Base-by-base conservation (phyloP, 2,888 invertebrate species). In the Cosmia pyralina region DNA sequence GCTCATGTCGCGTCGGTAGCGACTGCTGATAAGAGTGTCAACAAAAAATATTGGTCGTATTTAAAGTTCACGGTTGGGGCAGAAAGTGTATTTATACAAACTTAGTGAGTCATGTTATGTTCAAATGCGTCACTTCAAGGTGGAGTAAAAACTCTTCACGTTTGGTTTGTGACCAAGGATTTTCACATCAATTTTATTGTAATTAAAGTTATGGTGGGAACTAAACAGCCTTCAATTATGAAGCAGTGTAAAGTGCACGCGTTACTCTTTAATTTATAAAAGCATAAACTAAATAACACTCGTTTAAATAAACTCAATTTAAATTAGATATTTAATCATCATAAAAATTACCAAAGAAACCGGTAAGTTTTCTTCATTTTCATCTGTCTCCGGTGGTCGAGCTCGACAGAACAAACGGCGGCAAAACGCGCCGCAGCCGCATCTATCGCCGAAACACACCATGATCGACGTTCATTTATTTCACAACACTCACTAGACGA, bases 361-460 rank as follows among this genome's bases (percentile, higher is more conserved):
- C 66, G 92, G 93, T 73, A 89, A 85, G 65, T 83, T 79, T 64
- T 87, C 88, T 77, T 85, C 84, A 77, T 81, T 85, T 59, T 91
- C 84, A 38, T 76, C 69, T 53, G 68, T 73, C 62, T 78, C 92
- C 6, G 90, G 84, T 15, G 88, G 84, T 41, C 87, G 88, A 44
- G 87, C 81, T 75, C 94, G 93, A 86, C 95, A 95, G 89, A 95
- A 94, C 75, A 95, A 79, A 78, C 93, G 92, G 62, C 92, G 92
- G 84, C 95, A 95, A 81, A 94, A 90, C 46, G 92, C 92, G 74
- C 93, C 90, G 83, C 95, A 95, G 53, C 92, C 90, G 84, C 95
- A 94, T 87, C 89, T 90, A 75, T 89, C 90, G 57, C 88, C 90
- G 74, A 85, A 71, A 74, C 93, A 92, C 81, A 93, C 94, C 95